Evolutionary conservation across 37 sponge, comb jelly and placozoan genomes (phyloP).

Genomic region (Crambe crambe): DNA sequence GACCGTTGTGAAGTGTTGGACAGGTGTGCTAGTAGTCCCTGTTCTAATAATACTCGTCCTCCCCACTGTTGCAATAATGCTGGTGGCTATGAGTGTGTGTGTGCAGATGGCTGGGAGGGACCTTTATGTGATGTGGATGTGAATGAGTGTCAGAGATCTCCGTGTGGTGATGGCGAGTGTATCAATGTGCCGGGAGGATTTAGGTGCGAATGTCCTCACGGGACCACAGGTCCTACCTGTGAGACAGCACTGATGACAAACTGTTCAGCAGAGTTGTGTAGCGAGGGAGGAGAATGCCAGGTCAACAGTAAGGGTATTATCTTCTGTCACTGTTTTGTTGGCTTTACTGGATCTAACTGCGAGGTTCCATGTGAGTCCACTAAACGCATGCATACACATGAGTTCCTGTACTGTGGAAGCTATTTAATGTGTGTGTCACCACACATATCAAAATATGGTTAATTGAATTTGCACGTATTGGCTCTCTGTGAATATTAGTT

Average conservation of each 20-base stretch:
- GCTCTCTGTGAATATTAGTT: not conserved
- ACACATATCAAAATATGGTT: too few species aligned
- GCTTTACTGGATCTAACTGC: slow-evolving; percentile 34
- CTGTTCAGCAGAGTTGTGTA: slow-evolving; percentile 9
- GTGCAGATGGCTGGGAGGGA: slow-evolving; percentile 35
- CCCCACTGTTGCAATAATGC: not conserved
- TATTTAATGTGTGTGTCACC: not conserved
- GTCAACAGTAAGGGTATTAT: not conserved
- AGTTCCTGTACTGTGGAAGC: not conserved
- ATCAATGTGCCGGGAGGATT: slow-evolving; percentile 16
- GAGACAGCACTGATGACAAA: not conserved
- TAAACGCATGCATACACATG: not conserved
- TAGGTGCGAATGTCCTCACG: slow-evolving; percentile 17
- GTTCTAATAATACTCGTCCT: not conserved
- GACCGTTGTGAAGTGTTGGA: not conserved
- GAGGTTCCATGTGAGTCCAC: slow-evolving; percentile 10
- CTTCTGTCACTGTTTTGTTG: slow-evolving; percentile 7
- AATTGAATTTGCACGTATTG: not conserved
- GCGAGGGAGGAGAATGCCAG: slow-evolving; percentile 41
- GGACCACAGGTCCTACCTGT: slow-evolving; percentile 9
- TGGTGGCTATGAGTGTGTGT: slow-evolving; percentile 24
- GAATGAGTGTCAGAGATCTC: slow-evolving; percentile 16
- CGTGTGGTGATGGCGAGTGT: slow-evolving; percentile 23
- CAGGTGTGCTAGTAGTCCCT: not conserved
- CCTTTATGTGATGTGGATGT: slow-evolving; percentile 4